Conservation (phyloP, 2,113 vertebrate species). For the Guaruba guarouba region DNA sequence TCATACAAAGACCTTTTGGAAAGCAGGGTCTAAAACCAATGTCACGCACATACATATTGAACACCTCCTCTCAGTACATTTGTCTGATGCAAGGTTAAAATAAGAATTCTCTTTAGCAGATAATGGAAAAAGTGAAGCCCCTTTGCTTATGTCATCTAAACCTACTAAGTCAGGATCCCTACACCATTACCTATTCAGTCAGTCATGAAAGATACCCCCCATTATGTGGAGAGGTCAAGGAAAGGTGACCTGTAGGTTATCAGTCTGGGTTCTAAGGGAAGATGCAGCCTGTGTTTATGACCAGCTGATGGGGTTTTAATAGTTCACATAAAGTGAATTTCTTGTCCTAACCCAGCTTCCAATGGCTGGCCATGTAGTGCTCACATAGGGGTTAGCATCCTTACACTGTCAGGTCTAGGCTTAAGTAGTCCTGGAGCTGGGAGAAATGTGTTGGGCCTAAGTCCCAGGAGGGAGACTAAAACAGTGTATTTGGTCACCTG, state of each 20-base stretch:
- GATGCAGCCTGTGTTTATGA: neutral
- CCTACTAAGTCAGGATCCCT: neutral
- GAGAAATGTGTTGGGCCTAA: neutral
- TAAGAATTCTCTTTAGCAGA: neutral
- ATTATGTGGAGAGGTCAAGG: neutral
- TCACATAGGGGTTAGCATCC: neutral
- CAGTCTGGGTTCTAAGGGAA: neutral
- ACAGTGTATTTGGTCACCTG: neutral
- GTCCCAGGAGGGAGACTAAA: neutral
- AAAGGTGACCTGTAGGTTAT: neutral
- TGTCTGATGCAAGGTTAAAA: neutral
- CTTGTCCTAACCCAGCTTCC: neutral
- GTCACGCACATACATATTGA: neutral
- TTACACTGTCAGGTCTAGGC: neutral
- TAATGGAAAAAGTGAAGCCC: neutral
- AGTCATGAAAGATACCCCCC: neutral
- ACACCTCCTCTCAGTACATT: neutral
- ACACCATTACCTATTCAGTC: neutral
- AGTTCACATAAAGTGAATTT: neutral
- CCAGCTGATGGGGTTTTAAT: neutral
- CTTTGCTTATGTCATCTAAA: neutral
- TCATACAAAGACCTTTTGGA: neutral
- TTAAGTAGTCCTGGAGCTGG: neutral
- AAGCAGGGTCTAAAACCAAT: neutral
- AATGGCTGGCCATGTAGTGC: neutral